phyloP scores from a whole-genome alignment of 2,888 invertebrate species.

The Doris montereyensis region DNA sequence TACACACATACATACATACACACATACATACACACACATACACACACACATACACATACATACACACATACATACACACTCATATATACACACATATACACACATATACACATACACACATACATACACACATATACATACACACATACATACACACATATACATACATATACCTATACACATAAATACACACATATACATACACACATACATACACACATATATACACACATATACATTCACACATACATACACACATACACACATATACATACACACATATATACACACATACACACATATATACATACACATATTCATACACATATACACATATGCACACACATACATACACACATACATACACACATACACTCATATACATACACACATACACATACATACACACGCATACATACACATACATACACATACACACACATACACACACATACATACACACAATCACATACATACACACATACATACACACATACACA shows the following conservation, averaged over 20 bases:
- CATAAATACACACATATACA: not conserved
- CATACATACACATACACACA: not conserved
- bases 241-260: not conserved
- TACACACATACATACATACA: conserved; percentile 1
- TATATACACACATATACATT: not conserved
- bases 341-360: conserved; percentile 20
- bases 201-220: not conserved
- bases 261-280: not conserved
- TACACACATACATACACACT: conserved; percentile 22
- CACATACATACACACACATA: conserved; percentile 22
- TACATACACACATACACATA: not conserved
- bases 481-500: conserved; percentile 11
- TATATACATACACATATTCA: conserved; percentile 10
- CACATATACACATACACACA: conserved; percentile 13
- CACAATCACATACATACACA: conserved; percentile 14
- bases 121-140: conserved; percentile 9
- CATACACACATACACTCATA: conserved; percentile 2
- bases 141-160: conserved; percentile 10
- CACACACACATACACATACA: conserved; percentile 24
- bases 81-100: conserved; percentile 20
- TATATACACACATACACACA: not conserved
- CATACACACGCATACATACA: not conserved
- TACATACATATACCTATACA: not conserved
- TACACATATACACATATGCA: conserved; percentile 5
- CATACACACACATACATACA: not conserved